Conservation (phyloP, 2,888 invertebrate species). For the Cremastinae sp. region DNA sequence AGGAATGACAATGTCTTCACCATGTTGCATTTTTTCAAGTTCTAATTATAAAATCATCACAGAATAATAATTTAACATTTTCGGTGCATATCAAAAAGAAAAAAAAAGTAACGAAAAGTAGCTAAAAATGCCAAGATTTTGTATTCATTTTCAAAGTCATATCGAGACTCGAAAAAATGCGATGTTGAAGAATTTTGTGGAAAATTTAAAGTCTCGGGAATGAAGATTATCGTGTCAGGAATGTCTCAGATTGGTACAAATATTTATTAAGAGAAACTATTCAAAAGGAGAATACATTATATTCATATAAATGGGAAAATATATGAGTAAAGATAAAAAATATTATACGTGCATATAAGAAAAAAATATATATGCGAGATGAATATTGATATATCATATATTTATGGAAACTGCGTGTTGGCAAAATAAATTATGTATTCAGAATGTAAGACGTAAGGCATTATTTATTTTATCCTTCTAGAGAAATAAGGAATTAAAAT, state of each 20-base stretch:
- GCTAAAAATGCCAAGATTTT: not conserved
- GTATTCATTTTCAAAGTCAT: no score
- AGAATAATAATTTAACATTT: slow-evolving; percentile 15
- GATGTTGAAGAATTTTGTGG: not conserved
- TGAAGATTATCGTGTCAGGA: slow-evolving; percentile 30
- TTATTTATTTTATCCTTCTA: slow-evolving; percentile 18
- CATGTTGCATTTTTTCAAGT: slow-evolving; percentile 57
- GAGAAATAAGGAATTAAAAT: no score
- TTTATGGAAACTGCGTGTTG: slow-evolving; percentile 78
- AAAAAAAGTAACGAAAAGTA: slow-evolving; percentile 6
- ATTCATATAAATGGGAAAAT: slow-evolving; percentile 53
- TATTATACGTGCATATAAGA: slow-evolving; percentile 58
- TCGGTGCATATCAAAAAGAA: slow-evolving; percentile 39
- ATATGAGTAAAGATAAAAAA: slow-evolving; percentile 53
- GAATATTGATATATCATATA: slow-evolving; percentile 76
- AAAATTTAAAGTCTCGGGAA: slow-evolving; percentile 61
- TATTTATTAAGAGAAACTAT: slow-evolving; percentile 64
- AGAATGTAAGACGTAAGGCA: slow-evolving; percentile 47
- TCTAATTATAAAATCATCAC: no score
- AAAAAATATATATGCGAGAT: slow-evolving; percentile 62
- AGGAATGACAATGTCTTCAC: slow-evolving; percentile 27
- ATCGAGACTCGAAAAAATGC: no score
- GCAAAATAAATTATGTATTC: slow-evolving; percentile 75
- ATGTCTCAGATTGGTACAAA: slow-evolving; percentile 70
- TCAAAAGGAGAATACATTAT: slow-evolving; percentile 33